Evolutionary conservation across 2,888 invertebrate genomes (phyloP).

Genomic region (Stenotaenia linearis): DNA sequence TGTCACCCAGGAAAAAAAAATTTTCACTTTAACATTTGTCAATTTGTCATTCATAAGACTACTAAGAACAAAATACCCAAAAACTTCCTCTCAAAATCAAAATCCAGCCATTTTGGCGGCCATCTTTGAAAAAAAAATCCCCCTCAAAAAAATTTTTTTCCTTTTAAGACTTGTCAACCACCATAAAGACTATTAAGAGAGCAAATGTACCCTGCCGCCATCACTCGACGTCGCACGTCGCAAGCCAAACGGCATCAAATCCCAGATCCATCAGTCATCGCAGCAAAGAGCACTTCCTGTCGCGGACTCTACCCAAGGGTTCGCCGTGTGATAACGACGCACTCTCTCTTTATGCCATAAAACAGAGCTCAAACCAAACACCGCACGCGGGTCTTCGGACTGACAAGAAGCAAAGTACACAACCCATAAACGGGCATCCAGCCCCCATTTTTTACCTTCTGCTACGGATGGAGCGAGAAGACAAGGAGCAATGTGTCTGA

Average conservation of each 20-base stretch:
- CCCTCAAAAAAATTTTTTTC: neutral
- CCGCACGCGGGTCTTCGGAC: neutral
- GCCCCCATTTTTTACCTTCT: neutral
- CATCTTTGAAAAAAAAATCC: neutral
- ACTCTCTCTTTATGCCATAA: constrained; percentile 1
- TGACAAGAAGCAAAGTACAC: constrained; percentile 1
- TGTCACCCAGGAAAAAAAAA: no score
- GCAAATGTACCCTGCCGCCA: neutral
- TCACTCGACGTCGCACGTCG: neutral
- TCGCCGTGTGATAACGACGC: neutral
- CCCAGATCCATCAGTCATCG: constrained; percentile 9
- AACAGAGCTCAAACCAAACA: neutral
- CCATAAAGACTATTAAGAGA: neutral
- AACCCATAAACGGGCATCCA: neutral
- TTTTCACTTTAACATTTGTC: no score
- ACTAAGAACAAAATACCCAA: no score
- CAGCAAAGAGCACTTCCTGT: constrained; percentile 3
- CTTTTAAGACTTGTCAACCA: neutral
- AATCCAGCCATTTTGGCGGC: no score
- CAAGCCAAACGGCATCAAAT: neutral
- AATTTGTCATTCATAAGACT: no score
- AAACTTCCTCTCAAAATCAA: no score
- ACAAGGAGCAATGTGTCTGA: neutral
- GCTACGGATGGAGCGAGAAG: neutral
- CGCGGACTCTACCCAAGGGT: neutral